A percentile compares a stretch with the other conserved stretches of the same genome.
Conservation (phyloP, 2,797 vertebrate species). For the Poeciliopsis presidionis region DNA sequence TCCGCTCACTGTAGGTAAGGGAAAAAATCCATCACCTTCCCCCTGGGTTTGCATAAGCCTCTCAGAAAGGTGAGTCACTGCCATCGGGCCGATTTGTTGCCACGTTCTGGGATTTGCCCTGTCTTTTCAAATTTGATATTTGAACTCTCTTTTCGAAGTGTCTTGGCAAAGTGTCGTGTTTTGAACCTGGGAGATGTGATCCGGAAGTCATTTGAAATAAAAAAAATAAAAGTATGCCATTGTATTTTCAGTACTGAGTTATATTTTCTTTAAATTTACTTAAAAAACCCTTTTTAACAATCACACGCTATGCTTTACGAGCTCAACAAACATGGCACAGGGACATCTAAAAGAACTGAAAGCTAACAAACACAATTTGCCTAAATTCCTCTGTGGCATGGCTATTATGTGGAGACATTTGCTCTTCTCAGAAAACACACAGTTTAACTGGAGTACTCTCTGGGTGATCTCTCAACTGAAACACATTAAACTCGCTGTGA, state of each 20-base stretch:
- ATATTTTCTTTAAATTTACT: slow-evolving; percentile 1
- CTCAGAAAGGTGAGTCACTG: slow-evolving; percentile 81
- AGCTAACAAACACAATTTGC: slow-evolving; percentile 32
- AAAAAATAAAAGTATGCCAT: slow-evolving; percentile 10
- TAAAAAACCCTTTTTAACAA: slow-evolving; percentile 25
- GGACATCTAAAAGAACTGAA: slow-evolving; percentile 25
- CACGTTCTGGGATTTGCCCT: slow-evolving; percentile 79
- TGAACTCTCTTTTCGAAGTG: slow-evolving; percentile 13
- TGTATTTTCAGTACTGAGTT: slow-evolving; percentile 12
- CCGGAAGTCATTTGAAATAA: slow-evolving; percentile 16
- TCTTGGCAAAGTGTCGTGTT: slow-evolving; percentile 44
- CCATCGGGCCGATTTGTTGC: slow-evolving; percentile 80
- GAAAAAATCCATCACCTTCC: slow-evolving; percentile 85
- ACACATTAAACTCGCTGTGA: slow-evolving; percentile 74
- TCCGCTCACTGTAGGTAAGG: slow-evolving; percentile 84
- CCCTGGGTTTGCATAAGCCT: slow-evolving; percentile 86
- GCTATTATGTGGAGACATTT: slow-evolving; percentile 43
- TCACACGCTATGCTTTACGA: slow-evolving; percentile 14
- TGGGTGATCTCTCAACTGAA: slow-evolving; percentile 70
- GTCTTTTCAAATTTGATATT: slow-evolving; percentile 64
- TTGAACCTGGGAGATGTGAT: slow-evolving; percentile 39
- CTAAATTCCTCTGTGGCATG: slow-evolving; percentile 26
- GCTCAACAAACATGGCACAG: slow-evolving; percentile 21
- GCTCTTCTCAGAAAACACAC: slow-evolving; percentile 52
- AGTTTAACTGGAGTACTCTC: slow-evolving; percentile 61